These are phyloP conservation scores for Acestrorhynchus altus DNA, from an alignment of 2,797 vertebrate genomes.

Conservation along the genomic window DNA sequence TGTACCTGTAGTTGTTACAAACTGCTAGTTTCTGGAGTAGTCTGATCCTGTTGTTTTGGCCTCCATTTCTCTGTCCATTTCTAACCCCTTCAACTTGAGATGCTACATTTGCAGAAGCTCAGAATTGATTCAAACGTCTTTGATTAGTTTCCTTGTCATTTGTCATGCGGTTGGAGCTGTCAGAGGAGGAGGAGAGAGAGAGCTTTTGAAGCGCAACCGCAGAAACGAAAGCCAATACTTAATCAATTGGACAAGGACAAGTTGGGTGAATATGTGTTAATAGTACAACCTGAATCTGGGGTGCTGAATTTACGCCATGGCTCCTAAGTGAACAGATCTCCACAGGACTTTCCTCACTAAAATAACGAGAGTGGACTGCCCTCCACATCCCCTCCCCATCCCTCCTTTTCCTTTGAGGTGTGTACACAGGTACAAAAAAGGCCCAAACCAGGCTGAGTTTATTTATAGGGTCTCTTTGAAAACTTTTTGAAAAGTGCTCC, in stretches of 20 bases:
- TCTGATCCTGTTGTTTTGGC: no score
- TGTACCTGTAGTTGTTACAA: no score
- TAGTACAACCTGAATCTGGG: slow-evolving; percentile 69
- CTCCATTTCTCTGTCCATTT: slow-evolving; percentile 8
- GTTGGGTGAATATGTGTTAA: slow-evolving; percentile 70
- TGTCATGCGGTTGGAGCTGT: slow-evolving; percentile 55
- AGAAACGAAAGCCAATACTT: no score
- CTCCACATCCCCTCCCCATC: neutral
- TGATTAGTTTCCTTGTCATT: slow-evolving; percentile 66
- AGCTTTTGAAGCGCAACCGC: slow-evolving; percentile 61
- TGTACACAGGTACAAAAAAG: slow-evolving; percentile 19
- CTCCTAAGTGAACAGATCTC: slow-evolving; percentile 61
- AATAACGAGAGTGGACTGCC: slow-evolving; percentile 59
- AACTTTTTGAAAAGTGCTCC: slow-evolving; percentile 49
- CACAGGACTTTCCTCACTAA: slow-evolving; percentile 50
- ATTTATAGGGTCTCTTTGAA: slow-evolving; percentile 46
- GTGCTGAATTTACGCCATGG: slow-evolving; percentile 71
- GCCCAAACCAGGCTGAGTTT: slow-evolving; percentile 38
- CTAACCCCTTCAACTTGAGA: slow-evolving; percentile 27
- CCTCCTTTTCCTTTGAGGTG: slow-evolving; percentile 35
- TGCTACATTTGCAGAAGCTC: slow-evolving; percentile 51
- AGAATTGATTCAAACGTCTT: slow-evolving; percentile 59
- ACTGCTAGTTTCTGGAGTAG: no score
- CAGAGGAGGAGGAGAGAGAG: slow-evolving; percentile 42
- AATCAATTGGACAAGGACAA: slow-evolving; percentile 74